Percentiles rank a stretch among this genome's conserved stretches.
Conservation (phyloP, 1,140 invertebrate species). For the Galleria mellonella region DNA sequence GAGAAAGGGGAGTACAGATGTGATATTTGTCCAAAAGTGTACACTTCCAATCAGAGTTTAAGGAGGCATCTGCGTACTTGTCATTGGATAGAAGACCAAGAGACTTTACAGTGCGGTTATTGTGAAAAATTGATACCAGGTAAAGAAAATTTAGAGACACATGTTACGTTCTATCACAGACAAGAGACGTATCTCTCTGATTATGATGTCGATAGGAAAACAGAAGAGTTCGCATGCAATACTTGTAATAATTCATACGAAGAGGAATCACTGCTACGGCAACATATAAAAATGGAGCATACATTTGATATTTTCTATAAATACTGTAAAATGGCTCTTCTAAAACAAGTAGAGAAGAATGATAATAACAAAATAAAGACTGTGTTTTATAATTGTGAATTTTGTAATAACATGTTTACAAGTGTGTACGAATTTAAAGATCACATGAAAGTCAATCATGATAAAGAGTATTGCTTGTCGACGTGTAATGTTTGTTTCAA, state of each 20-base stretch:
- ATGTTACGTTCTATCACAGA: conserved; percentile 18
- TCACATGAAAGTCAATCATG: conserved; percentile 36
- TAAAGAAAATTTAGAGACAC: conserved; percentile 22
- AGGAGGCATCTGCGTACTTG: conserved; percentile 25
- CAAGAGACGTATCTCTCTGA: background rate
- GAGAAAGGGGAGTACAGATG: conserved; percentile 37
- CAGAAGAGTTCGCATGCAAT: conserved; percentile 18
- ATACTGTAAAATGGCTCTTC: conserved; percentile 37
- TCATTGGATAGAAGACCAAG: conserved; percentile 18
- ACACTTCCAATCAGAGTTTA: conserved; percentile 47
- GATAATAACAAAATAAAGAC: conserved; percentile 1
- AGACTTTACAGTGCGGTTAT: conserved; percentile 17
- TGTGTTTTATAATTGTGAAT: conserved; percentile 34
- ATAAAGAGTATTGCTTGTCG: conserved; percentile 30
- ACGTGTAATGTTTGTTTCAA: conserved; percentile 58
- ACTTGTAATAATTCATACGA: conserved; percentile 25
- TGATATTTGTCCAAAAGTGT: conserved; percentile 42
- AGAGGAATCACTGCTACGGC: conserved; percentile 27
- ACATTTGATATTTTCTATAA: conserved; percentile 46
- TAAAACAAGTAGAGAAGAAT: conserved; percentile 13
- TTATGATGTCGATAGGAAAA: background rate
- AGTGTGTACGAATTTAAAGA: conserved; percentile 38
- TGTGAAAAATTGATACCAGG: conserved; percentile 23
- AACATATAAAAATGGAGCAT: conserved; percentile 43
- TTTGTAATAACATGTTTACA: conserved; percentile 21